A percentile compares a stretch with the other conserved stretches of the same genome.
Evolutionary conservation across 2,797 vertebrate genomes (phyloP).

Genomic region (Molothrus aeneus): DNA sequence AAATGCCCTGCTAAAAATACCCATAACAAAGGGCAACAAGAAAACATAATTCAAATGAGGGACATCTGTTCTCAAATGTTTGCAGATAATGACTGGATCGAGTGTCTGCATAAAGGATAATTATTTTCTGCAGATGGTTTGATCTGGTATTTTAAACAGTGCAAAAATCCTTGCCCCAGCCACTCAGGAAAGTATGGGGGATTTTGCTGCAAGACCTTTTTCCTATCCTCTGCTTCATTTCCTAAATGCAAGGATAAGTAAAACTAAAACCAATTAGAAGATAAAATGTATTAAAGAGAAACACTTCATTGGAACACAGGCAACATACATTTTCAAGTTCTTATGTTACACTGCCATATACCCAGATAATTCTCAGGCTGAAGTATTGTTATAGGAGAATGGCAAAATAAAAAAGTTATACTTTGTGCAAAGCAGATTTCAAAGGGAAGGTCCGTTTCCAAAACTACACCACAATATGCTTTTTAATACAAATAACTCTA

Average conservation of each 20-base stretch:
- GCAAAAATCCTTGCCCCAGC: not conserved
- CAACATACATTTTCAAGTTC: not conserved
- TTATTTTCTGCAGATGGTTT: conserved; percentile 73
- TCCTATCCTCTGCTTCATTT: not conserved
- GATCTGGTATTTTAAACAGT: conserved; percentile 32
- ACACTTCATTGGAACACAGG: not conserved
- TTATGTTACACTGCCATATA: not conserved
- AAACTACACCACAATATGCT: rapidly evolving
- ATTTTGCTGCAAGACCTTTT: not conserved
- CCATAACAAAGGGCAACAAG: conserved; percentile 62
- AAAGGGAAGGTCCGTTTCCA: not conserved
- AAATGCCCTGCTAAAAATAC: conserved; percentile 55
- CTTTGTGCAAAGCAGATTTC: not conserved
- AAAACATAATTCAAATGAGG: conserved; percentile 71
- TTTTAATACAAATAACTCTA: not conserved
- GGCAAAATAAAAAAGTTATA: not conserved
- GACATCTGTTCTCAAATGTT: conserved; percentile 72
- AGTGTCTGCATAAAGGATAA: conserved; percentile 64
- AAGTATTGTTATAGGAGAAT: not conserved
- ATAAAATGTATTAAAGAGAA: not conserved
- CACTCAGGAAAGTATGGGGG: not conserved
- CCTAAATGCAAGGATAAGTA: not conserved
- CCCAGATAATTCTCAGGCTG: not conserved
- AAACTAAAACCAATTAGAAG: not conserved
- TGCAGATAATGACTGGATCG: conserved; percentile 67